Conservation (phyloP, 2,888 invertebrate genomes). For the Pogonocherus hispidulus region DNA sequence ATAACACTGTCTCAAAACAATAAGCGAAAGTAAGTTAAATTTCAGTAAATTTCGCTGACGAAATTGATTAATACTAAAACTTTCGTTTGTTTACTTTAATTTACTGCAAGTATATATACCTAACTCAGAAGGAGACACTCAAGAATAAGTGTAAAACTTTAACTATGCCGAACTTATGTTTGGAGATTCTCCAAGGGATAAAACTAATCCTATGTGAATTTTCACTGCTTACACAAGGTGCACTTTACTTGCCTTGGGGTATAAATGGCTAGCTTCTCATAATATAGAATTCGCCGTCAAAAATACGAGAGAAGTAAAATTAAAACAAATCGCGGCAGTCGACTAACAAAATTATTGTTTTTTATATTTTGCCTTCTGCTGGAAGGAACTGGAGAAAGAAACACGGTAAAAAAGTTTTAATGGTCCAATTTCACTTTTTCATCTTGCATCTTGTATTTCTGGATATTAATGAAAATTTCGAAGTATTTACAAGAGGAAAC, state of each 20-base stretch:
- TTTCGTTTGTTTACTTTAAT: slow-evolving; percentile 1
- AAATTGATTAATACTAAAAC: neutral
- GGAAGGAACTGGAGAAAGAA: slow-evolving; percentile 41
- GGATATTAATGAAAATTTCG: neutral
- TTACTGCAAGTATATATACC: slow-evolving; percentile 1
- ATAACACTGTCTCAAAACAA: too few species aligned
- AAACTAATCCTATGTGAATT: slow-evolving; percentile 16
- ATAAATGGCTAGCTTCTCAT: slow-evolving; percentile 23
- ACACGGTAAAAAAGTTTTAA: slow-evolving; percentile 46
- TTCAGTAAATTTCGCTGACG: too few species aligned
- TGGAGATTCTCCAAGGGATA: slow-evolving; percentile 12
- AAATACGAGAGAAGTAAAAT: slow-evolving; percentile 42
- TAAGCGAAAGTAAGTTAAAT: too few species aligned
- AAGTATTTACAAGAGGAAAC: neutral
- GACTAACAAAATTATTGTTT: slow-evolving; percentile 45
- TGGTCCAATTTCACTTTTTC: slow-evolving; percentile 35
- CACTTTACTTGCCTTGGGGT: slow-evolving; percentile 3
- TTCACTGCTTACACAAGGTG: slow-evolving; percentile 5
- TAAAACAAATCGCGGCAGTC: slow-evolving; percentile 44
- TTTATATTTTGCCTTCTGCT: slow-evolving; percentile 40
- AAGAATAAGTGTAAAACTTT: slow-evolving; percentile 15
- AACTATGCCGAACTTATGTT: slow-evolving; percentile 14
- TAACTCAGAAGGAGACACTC: slow-evolving; percentile 2
- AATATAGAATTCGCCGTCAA: slow-evolving; percentile 39
- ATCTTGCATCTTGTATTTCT: neutral